Evolutionary conservation across 1,140 invertebrate genomes (phyloP), one percentile per base, ranked within the genome.

Genomic region (Habropoda laboriosa): DNA sequence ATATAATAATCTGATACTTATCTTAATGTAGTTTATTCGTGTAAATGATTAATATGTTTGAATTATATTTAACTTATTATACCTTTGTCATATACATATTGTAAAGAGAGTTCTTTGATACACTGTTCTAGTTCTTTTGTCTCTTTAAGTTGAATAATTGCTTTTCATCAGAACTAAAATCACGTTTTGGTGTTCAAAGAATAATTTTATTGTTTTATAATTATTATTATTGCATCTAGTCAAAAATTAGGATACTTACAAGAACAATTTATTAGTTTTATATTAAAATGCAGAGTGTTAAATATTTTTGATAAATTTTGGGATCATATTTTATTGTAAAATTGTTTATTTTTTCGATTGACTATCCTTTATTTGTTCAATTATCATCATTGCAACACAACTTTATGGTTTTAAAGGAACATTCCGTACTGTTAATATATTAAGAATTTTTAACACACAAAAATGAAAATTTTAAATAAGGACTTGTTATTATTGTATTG

Each of bases 231-330:
- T n/a, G n/a, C n/a, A 27, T 79, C 57, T 79, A 79, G 76, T 79
- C 76, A 79, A 32, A 71, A 53, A 47, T 21, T 16, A 21, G 1
- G 7, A 40, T 76, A 76, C 51, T 68, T 76, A 51, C 57, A 27
- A 6, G 7, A 42, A 58, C 8, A 13, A 63, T 63, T 51, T 63
- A 12, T 71, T 45, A 55, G 18, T 51, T 1, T 55, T 68, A 21
- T 40, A 40, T 51, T 6, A 30, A 45, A 21, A 40, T 13, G 21
- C 10, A 30, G 21, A 42, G 8, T 66, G 18, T 16, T 40, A 30
- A 40, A 30, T 71, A 57, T 60, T 45, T 60, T 72, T 72, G 18
- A n/a, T 32, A 49, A 38, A 35, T 7, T 45, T 35, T 42, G 21
- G n/a, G n/a, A 73, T 42, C 27, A 3, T 38, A 24, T 35, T 21